Percentiles rank a stretch among this genome's conserved stretches.
phyloP scores from a whole-genome alignment of 2,888 invertebrate species.

The Zygogramma bicolorata region DNA sequence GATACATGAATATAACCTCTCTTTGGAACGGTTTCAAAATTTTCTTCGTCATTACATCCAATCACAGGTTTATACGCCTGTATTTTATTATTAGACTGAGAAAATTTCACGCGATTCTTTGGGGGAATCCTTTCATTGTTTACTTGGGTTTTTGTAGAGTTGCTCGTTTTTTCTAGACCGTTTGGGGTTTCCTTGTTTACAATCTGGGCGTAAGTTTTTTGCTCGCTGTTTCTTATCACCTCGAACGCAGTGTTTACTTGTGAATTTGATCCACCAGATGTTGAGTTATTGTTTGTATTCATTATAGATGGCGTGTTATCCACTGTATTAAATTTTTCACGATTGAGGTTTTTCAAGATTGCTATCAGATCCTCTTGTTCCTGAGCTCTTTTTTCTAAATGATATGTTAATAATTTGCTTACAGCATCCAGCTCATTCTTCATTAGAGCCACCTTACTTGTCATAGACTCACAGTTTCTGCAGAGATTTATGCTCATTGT shows the following conservation, averaged over 20 bases:
- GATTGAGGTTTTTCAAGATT: neutral
- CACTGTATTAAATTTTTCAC: neutral
- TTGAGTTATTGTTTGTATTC: neutral
- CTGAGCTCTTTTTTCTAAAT: neutral
- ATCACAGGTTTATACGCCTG: constrained; percentile 10
- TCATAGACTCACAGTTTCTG: neutral
- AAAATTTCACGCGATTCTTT: neutral
- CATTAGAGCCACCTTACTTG: neutral
- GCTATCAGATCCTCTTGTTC: neutral
- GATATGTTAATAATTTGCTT: neutral
- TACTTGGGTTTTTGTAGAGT: neutral
- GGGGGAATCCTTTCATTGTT: neutral
- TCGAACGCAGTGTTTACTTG: neutral
- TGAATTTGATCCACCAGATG: neutral
- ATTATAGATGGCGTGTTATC: neutral
- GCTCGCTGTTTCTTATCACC: neutral
- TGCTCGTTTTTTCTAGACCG: neutral
- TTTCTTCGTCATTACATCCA: neutral
- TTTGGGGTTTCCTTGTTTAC: neutral
- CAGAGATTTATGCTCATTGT: neutral
- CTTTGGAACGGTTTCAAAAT: constrained; percentile 4
- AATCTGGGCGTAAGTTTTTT: neutral
- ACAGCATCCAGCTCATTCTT: neutral
- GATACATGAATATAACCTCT: constrained; percentile 14
- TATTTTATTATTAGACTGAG: constrained; percentile 3